phyloP scores from a whole-genome alignment of 1,140 invertebrate species.

The Carposina sasakii region DNA sequence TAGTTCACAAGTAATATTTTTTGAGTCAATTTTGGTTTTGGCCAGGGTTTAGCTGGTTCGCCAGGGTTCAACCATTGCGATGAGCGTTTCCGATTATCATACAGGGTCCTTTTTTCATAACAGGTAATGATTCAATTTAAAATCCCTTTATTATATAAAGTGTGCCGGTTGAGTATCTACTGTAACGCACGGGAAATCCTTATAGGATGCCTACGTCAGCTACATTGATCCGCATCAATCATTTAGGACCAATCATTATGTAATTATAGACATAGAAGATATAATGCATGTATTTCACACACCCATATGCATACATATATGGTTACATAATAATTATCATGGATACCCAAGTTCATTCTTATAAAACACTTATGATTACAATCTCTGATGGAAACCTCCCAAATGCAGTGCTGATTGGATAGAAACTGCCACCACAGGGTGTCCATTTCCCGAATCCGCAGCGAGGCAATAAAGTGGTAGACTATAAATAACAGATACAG shows the following conservation, averaged over 20 bases:
- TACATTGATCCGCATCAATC: too few species aligned
- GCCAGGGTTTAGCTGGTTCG: conserved; percentile 13
- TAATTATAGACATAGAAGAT: too few species aligned
- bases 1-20: conserved; percentile 24
- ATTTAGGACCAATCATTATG: too few species aligned
- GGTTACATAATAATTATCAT: too few species aligned
- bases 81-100: conserved; percentile 23
- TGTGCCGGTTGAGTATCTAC: conserved; percentile 21
- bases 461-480: conserved; percentile 35
- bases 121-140: conserved; percentile 25
- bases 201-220: too few species aligned
- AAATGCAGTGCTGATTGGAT: conserved; percentile 26
- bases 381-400: too few species aligned
- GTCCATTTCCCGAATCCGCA: conserved; percentile 33
- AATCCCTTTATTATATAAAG: conserved; percentile 26
- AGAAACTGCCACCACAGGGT: conserved; percentile 25
- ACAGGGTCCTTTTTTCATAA: conserved; percentile 23
- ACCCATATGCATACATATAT: too few species aligned
- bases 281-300: too few species aligned
- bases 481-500: conserved; percentile 40
- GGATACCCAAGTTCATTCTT: too few species aligned
- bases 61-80: conserved; percentile 18
- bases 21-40: conserved; percentile 19
- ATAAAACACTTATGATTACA: too few species aligned
- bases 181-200: too few species aligned